Conservation (phyloP, 1,140 invertebrate genomes). For the Lordiphosa stackelbergi region DNA sequence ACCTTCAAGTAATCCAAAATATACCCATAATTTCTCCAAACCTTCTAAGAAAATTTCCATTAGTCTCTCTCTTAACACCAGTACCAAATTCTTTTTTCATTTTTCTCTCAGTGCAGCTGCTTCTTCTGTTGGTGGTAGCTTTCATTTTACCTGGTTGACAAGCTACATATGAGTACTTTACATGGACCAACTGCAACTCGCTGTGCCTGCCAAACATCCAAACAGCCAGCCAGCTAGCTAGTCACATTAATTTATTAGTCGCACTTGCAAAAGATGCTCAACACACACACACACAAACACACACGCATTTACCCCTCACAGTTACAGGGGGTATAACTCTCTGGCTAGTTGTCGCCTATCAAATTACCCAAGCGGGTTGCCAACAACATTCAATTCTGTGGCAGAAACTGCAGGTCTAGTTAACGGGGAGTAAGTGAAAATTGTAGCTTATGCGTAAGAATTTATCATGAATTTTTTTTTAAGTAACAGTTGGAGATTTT, state of each 20-base stretch:
- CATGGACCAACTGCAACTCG: constrained; percentile 32
- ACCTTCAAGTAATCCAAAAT: too few relatives aligned
- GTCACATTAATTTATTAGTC: constrained; percentile 70
- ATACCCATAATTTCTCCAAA: too few relatives aligned
- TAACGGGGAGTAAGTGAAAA: constrained; percentile 18
- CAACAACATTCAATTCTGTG: constrained; percentile 22
- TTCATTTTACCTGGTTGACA: constrained; percentile 67
- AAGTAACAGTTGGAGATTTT: not conserved
- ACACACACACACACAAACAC: not conserved
- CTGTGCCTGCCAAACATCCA: constrained; percentile 23
- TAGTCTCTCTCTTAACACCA: too few relatives aligned
- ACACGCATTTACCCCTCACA: constrained; percentile 33
- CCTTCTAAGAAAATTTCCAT: too few relatives aligned
- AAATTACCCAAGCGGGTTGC: constrained; percentile 53
- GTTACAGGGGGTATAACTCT: constrained; percentile 30
- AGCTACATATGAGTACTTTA: constrained; percentile 48
- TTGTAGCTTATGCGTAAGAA: constrained; percentile 39
- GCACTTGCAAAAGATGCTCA: constrained; percentile 64
- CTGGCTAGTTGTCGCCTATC: constrained; percentile 65
- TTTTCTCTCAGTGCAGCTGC: constrained; percentile 4
- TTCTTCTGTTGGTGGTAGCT: constrained; percentile 36
- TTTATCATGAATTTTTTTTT: constrained; percentile 23
- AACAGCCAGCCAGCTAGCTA: not conserved
- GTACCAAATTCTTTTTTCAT: too few relatives aligned
- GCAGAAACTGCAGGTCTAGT: constrained; percentile 5